Evolutionary conservation across 2,113 vertebrate genomes (phyloP), one percentile per base, ranked within the genome.

Genomic region (Numida meleagris): DNA sequence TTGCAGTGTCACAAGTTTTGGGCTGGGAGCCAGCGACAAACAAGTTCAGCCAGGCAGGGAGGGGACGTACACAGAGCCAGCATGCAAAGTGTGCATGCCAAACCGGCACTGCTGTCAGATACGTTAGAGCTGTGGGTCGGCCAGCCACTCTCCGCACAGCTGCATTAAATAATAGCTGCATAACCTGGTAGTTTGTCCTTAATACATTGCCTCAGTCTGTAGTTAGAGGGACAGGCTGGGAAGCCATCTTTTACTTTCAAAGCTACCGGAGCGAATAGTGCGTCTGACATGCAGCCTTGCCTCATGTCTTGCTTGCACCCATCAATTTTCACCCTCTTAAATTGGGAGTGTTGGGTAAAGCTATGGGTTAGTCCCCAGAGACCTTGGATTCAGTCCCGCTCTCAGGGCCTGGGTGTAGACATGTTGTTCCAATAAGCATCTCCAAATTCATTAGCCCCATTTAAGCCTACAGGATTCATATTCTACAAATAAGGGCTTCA

Each of bases 1-100:
- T 48, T 92, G 86, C 53, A 79, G 13, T 63, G 78, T 93, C 93
- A 93, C 79, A 91, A 68, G 59, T 48, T 65, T 83, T 7, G 12
- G 72, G 75, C 50, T 61, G 50, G 79, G 81, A 93, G 55, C 63
- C 86, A 82, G 24, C 0, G 0, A 55, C 72, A 82, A 94, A 53
- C 40, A 36, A 68, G 74, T 77, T 70, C 40, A 81, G 45, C 38
- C 53, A 45, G 58, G 38, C 80, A 33, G 66, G 42, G 76, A 94
- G 29, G 48, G 62, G n/a, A 45, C 1, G 19, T 40, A 17, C 0
- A 0, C 1, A 2, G 83, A 86, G 48, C 51, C 65, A 78, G 51
- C 31, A 43, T 34, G 83, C 2, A 2, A 84, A 38, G 11, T 45
- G 34, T 9, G 20, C 38, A 19, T 61, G 42, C 46, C 85, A 66